phyloP scores from a whole-genome alignment of 2,797 vertebrate genomes.

The Decapterus maruadsi region DNA sequence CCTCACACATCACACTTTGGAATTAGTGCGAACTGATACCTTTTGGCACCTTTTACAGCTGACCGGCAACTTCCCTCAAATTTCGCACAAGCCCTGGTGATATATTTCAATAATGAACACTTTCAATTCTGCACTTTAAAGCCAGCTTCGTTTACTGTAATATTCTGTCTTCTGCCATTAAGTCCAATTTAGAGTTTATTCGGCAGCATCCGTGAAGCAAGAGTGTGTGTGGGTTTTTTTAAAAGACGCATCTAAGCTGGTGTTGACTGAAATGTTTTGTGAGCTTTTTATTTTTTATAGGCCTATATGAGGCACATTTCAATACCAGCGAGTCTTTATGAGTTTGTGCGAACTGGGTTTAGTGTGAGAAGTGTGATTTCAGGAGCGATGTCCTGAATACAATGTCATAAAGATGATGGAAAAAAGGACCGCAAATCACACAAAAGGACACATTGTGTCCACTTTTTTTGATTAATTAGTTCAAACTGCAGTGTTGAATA shows the following conservation, averaged over 20 bases:
- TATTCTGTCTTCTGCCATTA: slow-evolving; percentile 8
- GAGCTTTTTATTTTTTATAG: background rate
- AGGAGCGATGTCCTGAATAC: slow-evolving; percentile 12
- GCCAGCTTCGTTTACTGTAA: background rate
- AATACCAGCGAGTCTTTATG: background rate
- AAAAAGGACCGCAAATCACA: background rate
- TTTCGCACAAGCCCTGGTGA: background rate
- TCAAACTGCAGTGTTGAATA: slow-evolving; percentile 1
- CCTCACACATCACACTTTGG: slow-evolving; percentile 24
- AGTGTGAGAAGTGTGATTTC: slow-evolving; percentile 18
- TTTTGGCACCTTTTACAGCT: slow-evolving; percentile 9
- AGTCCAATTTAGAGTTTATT: slow-evolving; percentile 15
- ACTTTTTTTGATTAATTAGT: background rate
- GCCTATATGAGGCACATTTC: background rate
- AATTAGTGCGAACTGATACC: slow-evolving; percentile 13
- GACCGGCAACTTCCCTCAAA: background rate
- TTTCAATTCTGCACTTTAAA: background rate
- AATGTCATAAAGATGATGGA: slow-evolving; percentile 2
- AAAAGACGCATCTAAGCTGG: background rate
- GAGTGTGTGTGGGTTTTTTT: background rate
- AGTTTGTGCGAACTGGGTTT: slow-evolving; percentile 1
- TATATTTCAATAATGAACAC: background rate
- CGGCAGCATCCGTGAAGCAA: background rate
- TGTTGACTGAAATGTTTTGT: background rate
- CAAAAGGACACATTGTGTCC: background rate